Evolutionary conservation across 2,888 invertebrate species (phyloP), one percentile per base, ranked within the genome.

Genomic region (Lycophotia porphyrea): DNA sequence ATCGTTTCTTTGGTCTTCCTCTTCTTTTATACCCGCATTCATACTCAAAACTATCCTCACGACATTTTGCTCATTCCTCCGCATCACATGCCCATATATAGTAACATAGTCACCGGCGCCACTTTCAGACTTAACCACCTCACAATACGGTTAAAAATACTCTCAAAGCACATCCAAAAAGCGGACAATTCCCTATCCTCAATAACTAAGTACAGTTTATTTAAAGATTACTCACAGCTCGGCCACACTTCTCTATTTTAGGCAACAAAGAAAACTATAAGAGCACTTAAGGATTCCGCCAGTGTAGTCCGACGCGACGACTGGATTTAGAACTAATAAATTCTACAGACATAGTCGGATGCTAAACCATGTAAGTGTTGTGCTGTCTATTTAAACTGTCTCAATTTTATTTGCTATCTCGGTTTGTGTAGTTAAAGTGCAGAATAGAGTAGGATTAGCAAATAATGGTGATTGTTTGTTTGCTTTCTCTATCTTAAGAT

Each of bases 261-360:
- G 80, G 81, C 69, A 75, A 86, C 88, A 88, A 88, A 88, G 88
- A 84, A 87, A 88, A 71, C 75, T 80, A 64, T 82, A 64, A 76
- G 73, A 87, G 73, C 79, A 85, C 86, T 87, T 82, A 86, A 61
- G 49, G 73, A 87, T 87, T 86, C 88, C 74, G 82, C 82, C 76
- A 80, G 78, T 78, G 81, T 74, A 49, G 13, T 1, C 64, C 71
- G 42, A 71, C 77, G 76, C 82, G 82, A 65, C 82, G 78, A 74
- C 78, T 80, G 77, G 61, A 86, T 86, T 86, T 86, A 86, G 86
- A 87, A 81, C 74, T 86, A 78, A 86, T 85, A 87, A 74, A 87
- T 87, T 80, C 67, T 76, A 72, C 87, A 84, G 87, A 82, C 87
- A 66, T 52, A 65, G 82, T 67, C 72, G 74, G 67, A 87, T 79